Conservation (phyloP, 2,797 vertebrate genomes). For the Lophotriccus pileatus region DNA sequence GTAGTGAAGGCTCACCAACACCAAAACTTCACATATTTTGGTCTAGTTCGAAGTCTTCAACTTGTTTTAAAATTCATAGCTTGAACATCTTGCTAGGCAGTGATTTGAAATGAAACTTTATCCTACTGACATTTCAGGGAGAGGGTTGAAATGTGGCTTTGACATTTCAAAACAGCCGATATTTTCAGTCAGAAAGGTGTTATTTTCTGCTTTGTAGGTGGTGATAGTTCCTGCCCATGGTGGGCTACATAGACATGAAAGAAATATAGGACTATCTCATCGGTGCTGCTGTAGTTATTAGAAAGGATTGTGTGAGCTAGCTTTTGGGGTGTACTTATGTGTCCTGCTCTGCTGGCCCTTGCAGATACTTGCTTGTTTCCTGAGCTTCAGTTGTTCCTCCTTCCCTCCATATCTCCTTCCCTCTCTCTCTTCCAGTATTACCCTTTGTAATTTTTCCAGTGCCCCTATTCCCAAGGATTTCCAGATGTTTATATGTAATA, state of each 20-base stretch:
- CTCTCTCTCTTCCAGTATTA: not conserved
- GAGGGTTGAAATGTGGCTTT: not conserved
- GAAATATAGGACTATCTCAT: not conserved
- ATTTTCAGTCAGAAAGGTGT: not conserved
- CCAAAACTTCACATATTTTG: not conserved
- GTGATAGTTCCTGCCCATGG: not conserved
- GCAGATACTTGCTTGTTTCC: not conserved
- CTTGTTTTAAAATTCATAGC: not conserved
- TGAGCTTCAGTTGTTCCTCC: not conserved
- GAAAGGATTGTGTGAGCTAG: not conserved
- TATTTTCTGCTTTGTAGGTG: not conserved
- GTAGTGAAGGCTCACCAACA: not conserved
- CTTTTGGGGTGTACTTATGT: not conserved
- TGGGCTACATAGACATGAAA: not conserved
- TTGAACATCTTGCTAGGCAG: not conserved
- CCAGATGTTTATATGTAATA: not conserved
- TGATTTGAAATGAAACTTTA: not conserved
- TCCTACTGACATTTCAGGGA: not conserved
- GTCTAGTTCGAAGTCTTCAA: not conserved
- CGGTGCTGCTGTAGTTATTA: not conserved
- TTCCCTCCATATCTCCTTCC: not conserved
- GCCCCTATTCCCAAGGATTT: not conserved
- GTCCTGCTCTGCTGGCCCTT: not conserved
- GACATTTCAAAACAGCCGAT: not conserved
- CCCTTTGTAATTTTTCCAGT: not conserved